Conservation (phyloP, 2,888 invertebrate genomes). For the Phortica okadai region DNA sequence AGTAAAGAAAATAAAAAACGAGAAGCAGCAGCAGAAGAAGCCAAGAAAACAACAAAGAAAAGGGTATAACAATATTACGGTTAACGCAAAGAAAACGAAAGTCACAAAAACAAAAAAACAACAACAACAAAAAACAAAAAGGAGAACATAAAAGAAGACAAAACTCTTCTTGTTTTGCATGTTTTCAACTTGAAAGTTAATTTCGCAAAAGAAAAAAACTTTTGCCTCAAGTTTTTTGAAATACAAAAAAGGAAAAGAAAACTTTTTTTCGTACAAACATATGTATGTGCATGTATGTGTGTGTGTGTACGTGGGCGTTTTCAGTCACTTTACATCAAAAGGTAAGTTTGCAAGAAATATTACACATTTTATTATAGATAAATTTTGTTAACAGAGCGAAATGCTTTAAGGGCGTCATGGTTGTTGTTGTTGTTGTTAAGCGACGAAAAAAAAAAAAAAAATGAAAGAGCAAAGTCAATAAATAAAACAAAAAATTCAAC, state of each 20-base stretch:
- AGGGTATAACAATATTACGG: conserved; percentile 29
- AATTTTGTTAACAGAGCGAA: too few species aligned
- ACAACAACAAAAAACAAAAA: neutral
- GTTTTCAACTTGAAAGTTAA: neutral
- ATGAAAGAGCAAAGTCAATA: too few species aligned
- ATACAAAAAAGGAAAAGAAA: neutral
- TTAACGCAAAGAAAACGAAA: neutral
- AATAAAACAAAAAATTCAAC: too few species aligned
- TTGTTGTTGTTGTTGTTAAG: too few species aligned
- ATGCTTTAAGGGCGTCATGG: too few species aligned
- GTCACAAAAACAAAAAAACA: neutral
- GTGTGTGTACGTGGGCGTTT: neutral
- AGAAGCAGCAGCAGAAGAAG: conserved; percentile 47
- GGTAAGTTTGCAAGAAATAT: too few species aligned
- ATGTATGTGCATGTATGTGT: neutral
- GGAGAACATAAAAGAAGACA: neutral
- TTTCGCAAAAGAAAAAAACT: neutral
- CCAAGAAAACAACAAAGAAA: conserved; percentile 58
- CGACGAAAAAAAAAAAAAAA: too few species aligned
- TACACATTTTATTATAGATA: too few species aligned
- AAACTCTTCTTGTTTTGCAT: neutral
- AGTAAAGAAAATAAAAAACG: conserved; percentile 38
- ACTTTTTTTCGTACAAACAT: neutral
- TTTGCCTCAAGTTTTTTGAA: neutral
- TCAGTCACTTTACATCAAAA: neutral